Base-by-base conservation (phyloP, 2,113 vertebrate species). In the Brachyhypopomus occidentalis region DNA sequence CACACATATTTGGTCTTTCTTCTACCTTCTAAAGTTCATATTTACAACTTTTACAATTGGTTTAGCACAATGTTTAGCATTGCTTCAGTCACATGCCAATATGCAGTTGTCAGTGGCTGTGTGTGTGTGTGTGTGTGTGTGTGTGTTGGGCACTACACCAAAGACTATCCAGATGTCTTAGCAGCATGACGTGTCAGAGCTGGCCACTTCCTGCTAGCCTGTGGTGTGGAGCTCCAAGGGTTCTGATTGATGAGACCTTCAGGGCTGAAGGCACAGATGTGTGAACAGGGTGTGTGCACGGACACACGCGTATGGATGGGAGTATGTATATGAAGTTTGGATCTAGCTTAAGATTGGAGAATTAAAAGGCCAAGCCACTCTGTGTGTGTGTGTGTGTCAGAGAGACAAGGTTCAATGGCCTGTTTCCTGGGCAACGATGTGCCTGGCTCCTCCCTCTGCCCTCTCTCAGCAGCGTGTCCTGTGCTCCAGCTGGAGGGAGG, bases 361-460 rank as follows among this genome's bases (percentile, higher is more conserved):
- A 27, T 2, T 34, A 12, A 41, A n/a, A 2, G 5, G 17, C 64
- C 3, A n/a, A 34, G 17, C 14, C 36, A 41, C 34, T 38, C 12
- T 41, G 41, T 41, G 41, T 41, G 41, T 41, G 41, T 41, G 41
- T 41, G 41, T 41, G 41, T 41, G 41, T 41, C 17, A 20, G 25
- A 17, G 36, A 60, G 48, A 36, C 20, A 36, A 6, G n/a, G 23
- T 20, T 41, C 19, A n/a, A 48, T 74, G 59, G 73, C 78, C 70
- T 6, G 14, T 38, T 55, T 74, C 27, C 27, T 11, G 17, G 69
- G 63, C 71, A 56, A 9, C 25, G 30, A 25, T 19, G 27, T 66
- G 63, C 23, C n/a, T 48, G 27, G 25, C 56, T 66, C 70, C 67
- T 27, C 63, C 41, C 38, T 80, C 11, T 66, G 78, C 60, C 78